A percentile compares a stretch with the other conserved stretches of the same genome.
Conservation (phyloP, 2,888 invertebrate species). For the Bunonema sp. region DNA sequence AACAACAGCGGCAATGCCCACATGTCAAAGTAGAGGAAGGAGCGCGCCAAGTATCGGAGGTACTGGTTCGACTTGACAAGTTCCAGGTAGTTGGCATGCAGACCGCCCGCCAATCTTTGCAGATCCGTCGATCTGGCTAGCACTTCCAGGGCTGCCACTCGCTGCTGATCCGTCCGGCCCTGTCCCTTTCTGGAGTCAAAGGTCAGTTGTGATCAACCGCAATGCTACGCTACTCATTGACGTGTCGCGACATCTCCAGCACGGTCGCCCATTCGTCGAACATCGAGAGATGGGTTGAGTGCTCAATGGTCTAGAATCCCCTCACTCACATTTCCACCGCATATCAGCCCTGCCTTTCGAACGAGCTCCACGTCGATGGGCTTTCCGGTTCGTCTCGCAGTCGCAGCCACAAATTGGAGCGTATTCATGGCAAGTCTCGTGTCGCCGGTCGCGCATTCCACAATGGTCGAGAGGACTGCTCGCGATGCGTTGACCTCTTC, state of each 20-base stretch:
- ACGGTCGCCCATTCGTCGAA: slow-evolving; percentile 20
- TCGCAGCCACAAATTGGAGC: slow-evolving; percentile 53
- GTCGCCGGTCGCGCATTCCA: slow-evolving; percentile 72
- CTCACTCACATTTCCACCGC: not conserved
- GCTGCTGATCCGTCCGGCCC: slow-evolving; percentile 4
- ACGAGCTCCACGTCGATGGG: slow-evolving; percentile 3
- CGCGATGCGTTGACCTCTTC: slow-evolving; percentile 59
- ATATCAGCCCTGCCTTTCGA: slow-evolving; percentile 2
- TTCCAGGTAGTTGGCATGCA: slow-evolving; percentile 20
- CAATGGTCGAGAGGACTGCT: slow-evolving; percentile 62
- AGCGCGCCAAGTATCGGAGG: too few relatives aligned
- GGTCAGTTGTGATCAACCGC: not conserved
- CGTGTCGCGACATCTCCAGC: slow-evolving; percentile 15
- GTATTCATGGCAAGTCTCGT: slow-evolving; percentile 77
- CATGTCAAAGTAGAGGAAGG: too few relatives aligned
- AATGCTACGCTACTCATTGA: slow-evolving; percentile 7
- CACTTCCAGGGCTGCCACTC: slow-evolving; percentile 9
- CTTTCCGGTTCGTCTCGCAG: not conserved
- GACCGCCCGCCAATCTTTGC: slow-evolving; percentile 16
- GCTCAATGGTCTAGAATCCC: slow-evolving; percentile 8
- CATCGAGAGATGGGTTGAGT: slow-evolving; percentile 9
- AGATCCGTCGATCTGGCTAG: slow-evolving; percentile 9
- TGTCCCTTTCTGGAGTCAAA: slow-evolving; percentile 1
- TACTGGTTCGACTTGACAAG: too few relatives aligned
- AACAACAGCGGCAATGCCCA: too few relatives aligned